Conservation (phyloP, 2,888 invertebrate genomes). For the Embidobia sp. region DNA sequence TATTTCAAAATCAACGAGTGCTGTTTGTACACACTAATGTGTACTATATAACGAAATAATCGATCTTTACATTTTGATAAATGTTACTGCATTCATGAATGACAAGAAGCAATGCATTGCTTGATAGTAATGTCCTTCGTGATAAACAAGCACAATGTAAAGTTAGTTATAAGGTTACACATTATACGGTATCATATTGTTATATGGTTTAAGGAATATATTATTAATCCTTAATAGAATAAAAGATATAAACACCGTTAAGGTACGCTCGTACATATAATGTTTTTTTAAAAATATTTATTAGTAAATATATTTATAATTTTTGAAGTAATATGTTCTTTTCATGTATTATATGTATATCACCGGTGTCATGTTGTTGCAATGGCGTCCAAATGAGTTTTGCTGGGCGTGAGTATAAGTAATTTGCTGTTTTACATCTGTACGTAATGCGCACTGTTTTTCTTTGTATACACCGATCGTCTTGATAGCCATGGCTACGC, state of each 20-base stretch:
- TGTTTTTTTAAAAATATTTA: too few relatives aligned
- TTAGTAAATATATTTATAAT: too few relatives aligned
- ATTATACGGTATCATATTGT: too few relatives aligned
- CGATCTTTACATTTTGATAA: background rate
- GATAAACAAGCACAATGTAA: background rate
- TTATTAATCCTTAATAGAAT: too few relatives aligned
- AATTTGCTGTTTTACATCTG: conserved; percentile 1
- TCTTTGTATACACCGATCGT: too few relatives aligned
- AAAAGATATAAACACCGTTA: too few relatives aligned
- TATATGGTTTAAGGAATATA: too few relatives aligned
- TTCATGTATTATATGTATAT: too few relatives aligned
- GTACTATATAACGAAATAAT: background rate
- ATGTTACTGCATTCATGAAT: background rate
- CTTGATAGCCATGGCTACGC: too few relatives aligned
- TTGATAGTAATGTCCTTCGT: conserved; percentile 4
- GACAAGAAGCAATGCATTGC: conserved; percentile 5
- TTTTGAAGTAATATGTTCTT: too few relatives aligned
- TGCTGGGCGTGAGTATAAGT: background rate
- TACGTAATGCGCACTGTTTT: background rate
- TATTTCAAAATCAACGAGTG: conserved; percentile 3
- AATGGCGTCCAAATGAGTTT: conserved; percentile 3
- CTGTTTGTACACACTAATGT: background rate
- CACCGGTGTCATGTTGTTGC: background rate
- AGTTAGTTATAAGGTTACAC: too few relatives aligned
- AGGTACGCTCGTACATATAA: too few relatives aligned